Evolutionary conservation across 2,888 invertebrate species (phyloP).

Genomic region (Xanthorhoe spadicearia): DNA sequence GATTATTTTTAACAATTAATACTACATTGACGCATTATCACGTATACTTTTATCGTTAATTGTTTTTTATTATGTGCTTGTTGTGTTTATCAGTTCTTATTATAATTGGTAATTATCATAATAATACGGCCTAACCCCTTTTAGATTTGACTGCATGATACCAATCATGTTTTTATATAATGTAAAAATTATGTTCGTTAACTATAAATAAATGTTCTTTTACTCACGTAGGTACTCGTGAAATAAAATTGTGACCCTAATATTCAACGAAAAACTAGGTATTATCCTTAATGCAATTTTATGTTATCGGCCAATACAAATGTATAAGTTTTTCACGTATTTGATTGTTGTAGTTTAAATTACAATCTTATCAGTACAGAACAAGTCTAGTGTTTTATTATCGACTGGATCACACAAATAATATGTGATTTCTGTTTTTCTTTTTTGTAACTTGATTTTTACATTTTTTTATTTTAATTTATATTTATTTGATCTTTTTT

Average conservation of each 20-base stretch:
- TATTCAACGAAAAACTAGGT: neutral
- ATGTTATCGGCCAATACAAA: too few species aligned
- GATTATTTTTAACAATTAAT: constrained; percentile 41
- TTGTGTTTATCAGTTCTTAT: constrained; percentile 9
- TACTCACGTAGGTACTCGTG: neutral
- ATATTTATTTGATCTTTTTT: too few species aligned
- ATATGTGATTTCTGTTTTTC: too few species aligned
- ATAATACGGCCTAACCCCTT: constrained; percentile 12
- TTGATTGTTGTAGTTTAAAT: too few species aligned
- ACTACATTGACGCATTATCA: constrained; percentile 48
- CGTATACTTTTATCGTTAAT: constrained; percentile 45
- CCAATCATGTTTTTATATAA: neutral
- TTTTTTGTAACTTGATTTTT: too few species aligned
- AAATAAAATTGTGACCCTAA: neutral
- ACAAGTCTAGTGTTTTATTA: too few species aligned
- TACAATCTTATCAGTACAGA: too few species aligned
- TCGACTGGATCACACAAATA: too few species aligned
- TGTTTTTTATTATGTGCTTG: constrained; percentile 46
- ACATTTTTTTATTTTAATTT: too few species aligned
- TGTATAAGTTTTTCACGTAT: too few species aligned
- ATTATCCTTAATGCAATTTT: too few species aligned
- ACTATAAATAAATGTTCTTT: neutral
- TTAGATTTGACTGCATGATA: neutral
- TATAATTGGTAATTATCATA: constrained; percentile 5
- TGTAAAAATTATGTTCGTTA: neutral